Percentiles rank a stretch among this genome's conserved stretches.
Conservation (phyloP, 2,888 invertebrate genomes). For the Leptinotarsa juncta region DNA sequence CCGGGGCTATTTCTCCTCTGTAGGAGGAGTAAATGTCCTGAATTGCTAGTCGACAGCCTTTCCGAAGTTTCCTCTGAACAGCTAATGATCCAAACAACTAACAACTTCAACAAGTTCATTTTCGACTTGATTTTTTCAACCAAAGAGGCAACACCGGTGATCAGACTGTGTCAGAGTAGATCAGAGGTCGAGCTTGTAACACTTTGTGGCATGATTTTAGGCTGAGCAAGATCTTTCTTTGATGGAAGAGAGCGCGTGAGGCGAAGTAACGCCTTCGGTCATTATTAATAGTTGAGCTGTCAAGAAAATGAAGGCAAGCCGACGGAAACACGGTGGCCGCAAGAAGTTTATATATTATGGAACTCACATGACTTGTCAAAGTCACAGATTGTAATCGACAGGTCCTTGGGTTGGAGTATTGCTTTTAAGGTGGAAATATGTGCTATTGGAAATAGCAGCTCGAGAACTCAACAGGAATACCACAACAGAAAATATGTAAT, state of each 20-base stretch:
- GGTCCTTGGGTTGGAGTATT: neutral
- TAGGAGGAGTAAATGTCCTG: too few relatives aligned
- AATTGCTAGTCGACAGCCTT: too few relatives aligned
- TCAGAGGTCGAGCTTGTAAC: conserved; percentile 33
- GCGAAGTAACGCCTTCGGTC: conserved; percentile 43
- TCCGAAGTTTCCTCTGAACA: too few relatives aligned
- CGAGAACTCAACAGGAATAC: neutral
- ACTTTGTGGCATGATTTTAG: conserved; percentile 41
- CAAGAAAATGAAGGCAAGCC: conserved; percentile 41
- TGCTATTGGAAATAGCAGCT: neutral
- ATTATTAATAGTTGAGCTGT: conserved; percentile 48
- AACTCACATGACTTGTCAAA: conserved; percentile 38
- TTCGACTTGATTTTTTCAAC: neutral
- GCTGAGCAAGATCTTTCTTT: conserved; percentile 41
- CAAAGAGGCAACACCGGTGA: neutral
- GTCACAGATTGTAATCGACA: conserved; percentile 35
- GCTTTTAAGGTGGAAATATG: neutral
- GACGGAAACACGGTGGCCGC: conserved; percentile 38
- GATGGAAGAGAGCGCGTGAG: conserved; percentile 34
- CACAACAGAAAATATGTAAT: too few relatives aligned
- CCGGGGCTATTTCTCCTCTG: too few relatives aligned
- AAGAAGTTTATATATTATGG: conserved; percentile 25
- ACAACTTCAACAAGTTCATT: too few relatives aligned
- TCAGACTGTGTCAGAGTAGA: conserved; percentile 10
- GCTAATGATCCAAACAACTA: too few relatives aligned